Evolutionary conservation across 1,140 invertebrate genomes (phyloP), one percentile per base, ranked within the genome.

Genomic region (Anoplophora glabripennis): DNA sequence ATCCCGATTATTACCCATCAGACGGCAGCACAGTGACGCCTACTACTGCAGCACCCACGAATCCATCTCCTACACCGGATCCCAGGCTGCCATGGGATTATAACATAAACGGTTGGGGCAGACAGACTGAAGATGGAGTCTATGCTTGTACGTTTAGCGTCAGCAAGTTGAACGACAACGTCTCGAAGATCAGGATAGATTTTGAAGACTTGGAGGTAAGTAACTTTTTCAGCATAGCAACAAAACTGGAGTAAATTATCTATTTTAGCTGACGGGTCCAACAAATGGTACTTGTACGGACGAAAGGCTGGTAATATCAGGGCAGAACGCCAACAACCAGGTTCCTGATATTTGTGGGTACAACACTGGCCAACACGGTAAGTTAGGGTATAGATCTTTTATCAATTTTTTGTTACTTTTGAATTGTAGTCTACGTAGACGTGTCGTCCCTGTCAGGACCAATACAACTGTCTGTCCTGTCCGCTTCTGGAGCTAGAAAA

Each of bases 311-410:
- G 77, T 86, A 1, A 79, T 90, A 15, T 82, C 82, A 1, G 87
- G 87, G 9, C 85, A 88, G 67, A 86, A 89, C 71, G 67, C 79
- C 0, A 89, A 89, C 64, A 83, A 80, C 53, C 68, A 82, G 5
- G 76, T 89, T 18, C 89, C 89, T 0, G 78, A 83, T 8, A 71
- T 91, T 14, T 91, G 89, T 73, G 89, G 89, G 18, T 81, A 85
- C 34, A 90, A 90, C 65, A 84, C 82, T 3, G 88, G 87, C 1
- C 87, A 89, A 73, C 88, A 90, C 68, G 74, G 89, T 91, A 53
- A 61, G 33, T 48, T 28, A 14, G 9, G 21, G n/a, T 7, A 52
- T 10, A 8, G 7, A 12, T 37, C 4, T n/a, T n/a, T 47, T 14
- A 5, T 18, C 15, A 12, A 4, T 18, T 47, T 14, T 11, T 59